phyloP scores from a whole-genome alignment of 2,113 vertebrate genomes.

The Rafetus swinhoei region DNA sequence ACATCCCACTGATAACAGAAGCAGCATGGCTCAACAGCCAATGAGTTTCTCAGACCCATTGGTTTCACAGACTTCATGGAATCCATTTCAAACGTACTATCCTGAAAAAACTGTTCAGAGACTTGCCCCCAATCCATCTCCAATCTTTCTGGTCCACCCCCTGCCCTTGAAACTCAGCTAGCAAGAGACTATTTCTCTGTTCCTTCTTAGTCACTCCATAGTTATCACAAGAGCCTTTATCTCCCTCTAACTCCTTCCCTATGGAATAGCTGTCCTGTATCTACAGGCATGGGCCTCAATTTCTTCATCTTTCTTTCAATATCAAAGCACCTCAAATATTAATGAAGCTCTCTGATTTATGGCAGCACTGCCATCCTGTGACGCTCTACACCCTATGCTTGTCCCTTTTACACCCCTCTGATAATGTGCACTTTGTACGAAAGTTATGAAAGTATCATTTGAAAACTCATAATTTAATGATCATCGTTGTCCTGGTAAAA shows the following conservation, averaged over 20 bases:
- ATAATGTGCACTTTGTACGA: not conserved
- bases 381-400: not conserved
- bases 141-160: not conserved
- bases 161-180: not conserved
- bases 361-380: not conserved
- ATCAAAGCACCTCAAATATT: slow-evolving; percentile 21
- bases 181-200: not conserved
- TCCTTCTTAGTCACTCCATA: not conserved
- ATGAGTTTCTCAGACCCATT: not conserved
- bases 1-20: too few species aligned
- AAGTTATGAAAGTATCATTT: not conserved
- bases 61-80: not conserved
- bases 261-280: not conserved
- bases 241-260: not conserved
- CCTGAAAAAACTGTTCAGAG: not conserved
- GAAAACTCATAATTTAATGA: not conserved
- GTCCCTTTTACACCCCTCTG: not conserved
- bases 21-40: not conserved
- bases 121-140: not conserved
- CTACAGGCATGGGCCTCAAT: not conserved
- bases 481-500: not conserved
- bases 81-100: not conserved
- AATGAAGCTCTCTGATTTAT: not conserved
- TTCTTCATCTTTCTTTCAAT: not conserved
- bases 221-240: not conserved